Evolutionary conservation across 2,797 vertebrate species (phyloP).

Genomic region (Cryptoblepharus egeriae): DNA sequence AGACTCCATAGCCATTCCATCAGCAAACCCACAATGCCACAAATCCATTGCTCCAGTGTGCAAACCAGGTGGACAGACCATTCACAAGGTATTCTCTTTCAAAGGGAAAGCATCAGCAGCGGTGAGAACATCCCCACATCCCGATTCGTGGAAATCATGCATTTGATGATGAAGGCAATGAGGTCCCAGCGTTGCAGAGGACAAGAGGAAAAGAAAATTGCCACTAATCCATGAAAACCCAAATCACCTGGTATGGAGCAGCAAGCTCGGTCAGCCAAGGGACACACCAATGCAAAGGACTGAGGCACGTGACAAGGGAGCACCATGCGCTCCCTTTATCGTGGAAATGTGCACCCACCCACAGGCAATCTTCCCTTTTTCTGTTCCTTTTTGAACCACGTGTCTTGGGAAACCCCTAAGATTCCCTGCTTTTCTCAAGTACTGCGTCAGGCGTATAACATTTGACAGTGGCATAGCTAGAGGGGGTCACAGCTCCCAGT

Average conservation of each 20-base stretch:
- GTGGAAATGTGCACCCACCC: neutral
- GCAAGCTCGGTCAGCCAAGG: neutral
- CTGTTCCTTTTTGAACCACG: neutral
- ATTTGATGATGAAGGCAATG: neutral
- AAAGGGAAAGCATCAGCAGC: too few species aligned
- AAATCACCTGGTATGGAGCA: neutral
- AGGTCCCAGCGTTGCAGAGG: too few species aligned
- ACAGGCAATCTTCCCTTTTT: neutral
- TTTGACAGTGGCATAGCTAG: too few species aligned
- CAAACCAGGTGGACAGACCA: neutral
- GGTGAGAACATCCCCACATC: neutral
- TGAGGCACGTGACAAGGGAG: neutral
- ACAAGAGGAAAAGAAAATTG: too few species aligned
- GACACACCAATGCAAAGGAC: neutral
- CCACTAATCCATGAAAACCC: neutral
- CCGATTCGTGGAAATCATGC: neutral
- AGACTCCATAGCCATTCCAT: neutral
- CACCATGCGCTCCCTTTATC: neutral
- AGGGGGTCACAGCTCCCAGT: neutral
- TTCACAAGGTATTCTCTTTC: too few species aligned
- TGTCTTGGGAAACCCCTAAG: neutral
- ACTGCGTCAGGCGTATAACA: too few species aligned
- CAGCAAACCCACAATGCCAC: neutral
- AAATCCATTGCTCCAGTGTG: neutral
- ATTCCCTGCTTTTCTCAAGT: neutral